A percentile compares a stretch with the other conserved stretches of the same genome.
These are phyloP conservation scores for Megaustenia siamemsis DNA, from an alignment of 2,888 invertebrate species.

Conservation along the genomic window DNA sequence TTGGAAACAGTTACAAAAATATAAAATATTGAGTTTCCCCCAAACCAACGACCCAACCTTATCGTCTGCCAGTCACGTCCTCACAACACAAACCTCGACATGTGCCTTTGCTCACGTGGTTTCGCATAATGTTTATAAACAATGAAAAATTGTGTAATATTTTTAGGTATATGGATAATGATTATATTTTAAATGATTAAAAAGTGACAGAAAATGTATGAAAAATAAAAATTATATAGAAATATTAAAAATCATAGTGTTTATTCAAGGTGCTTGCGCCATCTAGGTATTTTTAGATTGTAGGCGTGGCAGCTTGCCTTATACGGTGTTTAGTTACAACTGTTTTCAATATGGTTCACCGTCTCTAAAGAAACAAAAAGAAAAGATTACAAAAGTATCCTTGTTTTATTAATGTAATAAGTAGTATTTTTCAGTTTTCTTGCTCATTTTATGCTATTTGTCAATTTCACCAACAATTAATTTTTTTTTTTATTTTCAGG, in stretches of 20 bases:
- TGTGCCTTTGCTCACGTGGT: conserved; percentile 55
- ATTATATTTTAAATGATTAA: not conserved
- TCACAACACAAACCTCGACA: conserved; percentile 46
- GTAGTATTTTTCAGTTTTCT: no score
- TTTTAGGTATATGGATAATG: not conserved
- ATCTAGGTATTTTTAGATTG: conserved; percentile 36
- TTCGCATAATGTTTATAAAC: conserved; percentile 55
- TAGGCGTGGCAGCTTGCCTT: conserved; percentile 32
- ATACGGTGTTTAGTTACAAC: conserved; percentile 13
- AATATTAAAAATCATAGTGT: not conserved
- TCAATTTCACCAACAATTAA: not conserved
- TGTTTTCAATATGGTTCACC: no score
- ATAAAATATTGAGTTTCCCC: not conserved
- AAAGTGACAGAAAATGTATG: not conserved
- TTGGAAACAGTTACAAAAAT: not conserved
- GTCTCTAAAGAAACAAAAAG: no score
- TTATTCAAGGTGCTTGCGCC: conserved; percentile 28
- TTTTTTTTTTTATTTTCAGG: not conserved
- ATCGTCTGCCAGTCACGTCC: not conserved
- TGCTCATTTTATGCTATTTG: no score
- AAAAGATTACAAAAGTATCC: no score
- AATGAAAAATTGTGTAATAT: conserved; percentile 20
- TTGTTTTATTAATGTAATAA: no score
- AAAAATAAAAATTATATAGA: conserved; percentile 1
- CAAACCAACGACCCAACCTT: not conserved